These are phyloP conservation scores for Epinephelus cyanopodus DNA, from an alignment of 2,113 vertebrate genomes.

Conservation along the genomic window DNA sequence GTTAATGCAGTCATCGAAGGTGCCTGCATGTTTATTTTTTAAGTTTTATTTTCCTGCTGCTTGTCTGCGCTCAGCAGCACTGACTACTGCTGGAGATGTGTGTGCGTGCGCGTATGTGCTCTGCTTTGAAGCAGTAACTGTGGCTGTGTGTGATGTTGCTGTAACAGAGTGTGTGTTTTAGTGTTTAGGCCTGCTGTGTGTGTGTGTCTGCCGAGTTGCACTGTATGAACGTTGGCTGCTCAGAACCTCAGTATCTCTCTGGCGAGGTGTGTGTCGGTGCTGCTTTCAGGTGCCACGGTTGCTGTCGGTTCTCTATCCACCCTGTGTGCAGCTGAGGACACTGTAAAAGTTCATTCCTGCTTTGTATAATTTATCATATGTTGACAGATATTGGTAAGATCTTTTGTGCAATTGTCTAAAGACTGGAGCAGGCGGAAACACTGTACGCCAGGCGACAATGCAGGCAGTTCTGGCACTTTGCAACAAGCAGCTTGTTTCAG, in stretches of 20 bases:
- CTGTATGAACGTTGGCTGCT: conserved; percentile 51
- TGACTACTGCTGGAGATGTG: conserved; percentile 54
- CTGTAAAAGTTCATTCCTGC: conserved; percentile 55
- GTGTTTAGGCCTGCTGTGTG: conserved; percentile 52
- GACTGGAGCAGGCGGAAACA: conserved; percentile 54
- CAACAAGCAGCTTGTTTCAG: conserved; percentile 50
- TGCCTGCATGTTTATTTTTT: conserved; percentile 51
- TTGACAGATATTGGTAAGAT: conserved; percentile 43
- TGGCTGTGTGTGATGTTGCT: conserved; percentile 51
- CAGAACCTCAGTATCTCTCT: conserved; percentile 38
- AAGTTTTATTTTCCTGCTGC: conserved; percentile 41
- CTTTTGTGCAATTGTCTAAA: conserved; percentile 59
- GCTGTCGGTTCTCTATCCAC: conserved; percentile 29
- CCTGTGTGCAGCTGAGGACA: conserved; percentile 48
- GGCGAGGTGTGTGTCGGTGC: conserved; percentile 33
- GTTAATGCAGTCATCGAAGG: conserved; percentile 42
- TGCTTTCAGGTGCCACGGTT: conserved; percentile 57
- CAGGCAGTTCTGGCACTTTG: conserved; percentile 27
- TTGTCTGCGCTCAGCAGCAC: conserved; percentile 53
- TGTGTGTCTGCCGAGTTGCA: conserved; percentile 37
- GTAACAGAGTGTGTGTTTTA: conserved; percentile 52
- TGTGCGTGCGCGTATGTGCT: conserved; percentile 26
- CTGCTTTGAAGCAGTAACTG: conserved; percentile 76
- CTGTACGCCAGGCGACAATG: conserved; percentile 33
- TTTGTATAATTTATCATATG: conserved; percentile 57